These are phyloP conservation scores for Verasper variegatus DNA, from an alignment of 2,113 vertebrate genomes.

Conservation along the genomic window DNA sequence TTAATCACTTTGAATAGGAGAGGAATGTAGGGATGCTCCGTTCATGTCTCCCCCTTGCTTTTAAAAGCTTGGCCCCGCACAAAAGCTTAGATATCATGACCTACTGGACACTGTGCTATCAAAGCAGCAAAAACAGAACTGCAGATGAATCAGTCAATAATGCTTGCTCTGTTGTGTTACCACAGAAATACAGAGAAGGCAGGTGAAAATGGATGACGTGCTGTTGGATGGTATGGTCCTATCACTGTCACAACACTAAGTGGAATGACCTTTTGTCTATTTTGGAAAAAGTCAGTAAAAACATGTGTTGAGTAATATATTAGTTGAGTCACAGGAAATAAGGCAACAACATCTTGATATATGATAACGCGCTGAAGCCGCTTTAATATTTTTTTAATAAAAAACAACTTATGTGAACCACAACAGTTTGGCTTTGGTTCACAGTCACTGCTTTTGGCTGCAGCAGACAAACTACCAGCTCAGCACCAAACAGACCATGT, in stretches of 20 bases:
- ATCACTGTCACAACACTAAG: not conserved
- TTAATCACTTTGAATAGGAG: slow-evolving; percentile 63
- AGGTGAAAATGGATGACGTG: not conserved
- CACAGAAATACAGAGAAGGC: not conserved
- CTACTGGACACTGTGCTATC: slow-evolving; percentile 41
- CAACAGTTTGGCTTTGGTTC: no score
- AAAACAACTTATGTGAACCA: no score
- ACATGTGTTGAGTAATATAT: not conserved
- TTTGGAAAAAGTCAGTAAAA: not conserved
- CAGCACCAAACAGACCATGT: no score
- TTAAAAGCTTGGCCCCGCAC: slow-evolving; percentile 29
- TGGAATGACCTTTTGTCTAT: not conserved
- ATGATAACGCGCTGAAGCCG: no score
- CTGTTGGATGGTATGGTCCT: not conserved
- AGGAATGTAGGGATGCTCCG: slow-evolving; percentile 48
- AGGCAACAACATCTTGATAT: no score
- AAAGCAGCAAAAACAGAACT: slow-evolving; percentile 29
- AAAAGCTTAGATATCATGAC: slow-evolving; percentile 57
- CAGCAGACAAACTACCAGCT: no score
- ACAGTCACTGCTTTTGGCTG: no score
- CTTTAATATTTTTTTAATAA: no score
- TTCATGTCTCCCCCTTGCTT: slow-evolving; percentile 43
- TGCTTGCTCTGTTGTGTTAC: not conserved
- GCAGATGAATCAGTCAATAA: slow-evolving; percentile 61
- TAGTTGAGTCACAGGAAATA: no score